Evolutionary conservation across 2,797 vertebrate species (phyloP), one percentile per base, ranked within the genome.

Genomic region (Falco columbarius): DNA sequence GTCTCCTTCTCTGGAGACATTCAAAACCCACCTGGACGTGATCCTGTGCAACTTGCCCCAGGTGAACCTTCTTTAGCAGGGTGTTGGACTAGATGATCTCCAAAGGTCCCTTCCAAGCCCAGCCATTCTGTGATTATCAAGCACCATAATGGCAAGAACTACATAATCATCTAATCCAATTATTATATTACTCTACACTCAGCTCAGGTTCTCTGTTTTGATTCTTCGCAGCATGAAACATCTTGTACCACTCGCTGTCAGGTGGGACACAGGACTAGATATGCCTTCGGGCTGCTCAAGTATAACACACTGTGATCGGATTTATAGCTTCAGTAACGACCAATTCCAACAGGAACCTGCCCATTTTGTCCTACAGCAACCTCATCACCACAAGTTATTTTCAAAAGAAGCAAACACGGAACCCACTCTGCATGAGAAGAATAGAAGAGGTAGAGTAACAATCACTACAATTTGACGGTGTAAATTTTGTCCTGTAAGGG

Each of bases 271-370:
- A 13, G n/a, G 19, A 49, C 22, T 44, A 47, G 44, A 20, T 2
- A 49, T 3, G 20, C 42, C 44, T 27, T 44, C 51, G 49, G 19
- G 30, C 58, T 56, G 40, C 49, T 23, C 14, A 30, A 7, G 47
- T 3, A 30, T 47, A 27, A 34, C 61, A 12, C 4, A 6, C 67
- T 7, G 9, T 14, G 24, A 66, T 1, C 22, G 36, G 12, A 63
- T 66, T 62, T 54, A 34, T 2, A 59, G 27, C 58, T 79, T 56
- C 58, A 51, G 26, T 36, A 52, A 76, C 75, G 74, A 54, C 5
- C 32, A 68, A 0, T 11, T 68, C 66, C 71, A 65, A n/a, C 0
- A 6, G 14, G 10, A 6, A 70, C 15, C 12, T 6, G 18, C 19
- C 52, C 36, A 14, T 26, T 87, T 52, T 75, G 54, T 19, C 54